Evolutionary conservation across 37 sponge, comb jelly and placozoan species (phyloP).

Genomic region (Petrosia ficiformis): DNA sequence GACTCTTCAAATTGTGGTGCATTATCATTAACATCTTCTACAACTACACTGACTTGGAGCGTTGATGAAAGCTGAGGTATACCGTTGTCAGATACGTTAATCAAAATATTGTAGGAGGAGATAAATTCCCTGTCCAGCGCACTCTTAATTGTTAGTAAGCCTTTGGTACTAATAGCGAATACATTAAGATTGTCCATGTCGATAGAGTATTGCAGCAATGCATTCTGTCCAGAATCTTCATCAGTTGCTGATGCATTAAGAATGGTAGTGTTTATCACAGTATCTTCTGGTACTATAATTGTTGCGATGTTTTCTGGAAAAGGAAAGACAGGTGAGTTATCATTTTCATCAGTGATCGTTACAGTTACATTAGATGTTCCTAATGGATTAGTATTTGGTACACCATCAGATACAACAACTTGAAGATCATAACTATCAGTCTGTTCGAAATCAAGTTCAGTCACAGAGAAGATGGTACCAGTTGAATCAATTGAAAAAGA

Average conservation of each 20-base stretch:
- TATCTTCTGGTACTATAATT: constrained; percentile 21
- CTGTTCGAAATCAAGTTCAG: constrained; percentile 42
- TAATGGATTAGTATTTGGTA: constrained; percentile 14
- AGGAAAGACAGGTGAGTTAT: constrained; percentile 68
- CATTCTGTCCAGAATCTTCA: constrained; percentile 26
- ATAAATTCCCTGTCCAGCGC: constrained; percentile 34
- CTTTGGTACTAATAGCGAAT: constrained; percentile 19
- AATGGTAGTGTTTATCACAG: not conserved
- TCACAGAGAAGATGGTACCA: constrained; percentile 7
- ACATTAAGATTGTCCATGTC: constrained; percentile 21
- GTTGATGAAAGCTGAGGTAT: constrained; percentile 29
- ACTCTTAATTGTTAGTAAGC: constrained; percentile 4
- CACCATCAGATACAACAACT: constrained; percentile 54
- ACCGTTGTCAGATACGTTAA: constrained; percentile 64
- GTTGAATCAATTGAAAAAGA: constrained; percentile 29
- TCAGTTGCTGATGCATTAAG: constrained; percentile 29
- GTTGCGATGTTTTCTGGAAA: not conserved
- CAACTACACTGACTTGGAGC: constrained; percentile 26
- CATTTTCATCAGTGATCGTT: constrained; percentile 63
- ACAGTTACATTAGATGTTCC: constrained; percentile 42
- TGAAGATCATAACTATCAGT: constrained; percentile 6
- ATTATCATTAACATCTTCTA: constrained; percentile 68
- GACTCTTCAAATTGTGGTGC: constrained; percentile 36
- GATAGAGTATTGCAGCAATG: constrained; percentile 34
- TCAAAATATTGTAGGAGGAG: constrained; percentile 19